Percentiles rank a stretch among this genome's conserved stretches.
Conservation (phyloP, 2,113 vertebrate species). For the Zosterops pallidus region DNA sequence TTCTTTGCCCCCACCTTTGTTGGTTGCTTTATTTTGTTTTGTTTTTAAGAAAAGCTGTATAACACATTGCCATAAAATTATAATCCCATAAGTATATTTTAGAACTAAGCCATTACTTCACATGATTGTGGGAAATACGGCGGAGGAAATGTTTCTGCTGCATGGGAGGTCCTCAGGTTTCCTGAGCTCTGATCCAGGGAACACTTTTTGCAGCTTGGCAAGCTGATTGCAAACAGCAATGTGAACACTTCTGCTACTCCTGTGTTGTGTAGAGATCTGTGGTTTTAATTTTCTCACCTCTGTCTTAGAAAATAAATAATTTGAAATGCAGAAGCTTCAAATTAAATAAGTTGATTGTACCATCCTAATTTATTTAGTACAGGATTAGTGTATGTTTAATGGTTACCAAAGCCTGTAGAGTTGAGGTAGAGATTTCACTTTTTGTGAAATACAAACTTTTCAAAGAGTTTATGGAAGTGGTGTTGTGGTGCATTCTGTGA, state of each 20-base stretch:
- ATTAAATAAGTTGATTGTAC: neutral
- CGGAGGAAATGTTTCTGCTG: neutral
- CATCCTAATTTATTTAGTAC: neutral
- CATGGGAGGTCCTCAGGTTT: fast-evolving
- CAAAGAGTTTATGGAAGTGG: neutral
- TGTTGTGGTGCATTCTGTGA: neutral
- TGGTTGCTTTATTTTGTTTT: neutral
- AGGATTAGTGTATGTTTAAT: neutral
- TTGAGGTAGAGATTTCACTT: neutral
- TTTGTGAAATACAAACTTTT: neutral
- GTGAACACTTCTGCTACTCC: neutral
- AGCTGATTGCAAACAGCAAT: neutral
- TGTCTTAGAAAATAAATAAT: neutral
- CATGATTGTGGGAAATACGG: neutral
- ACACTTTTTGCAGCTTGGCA: neutral
- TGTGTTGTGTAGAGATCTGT: neutral
- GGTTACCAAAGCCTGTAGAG: neutral
- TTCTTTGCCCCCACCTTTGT: neutral
- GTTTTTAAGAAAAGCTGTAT: neutral
- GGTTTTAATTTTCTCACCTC: neutral
- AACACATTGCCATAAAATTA: neutral
- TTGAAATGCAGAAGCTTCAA: neutral
- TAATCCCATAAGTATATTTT: neutral
- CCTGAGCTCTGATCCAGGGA: neutral
- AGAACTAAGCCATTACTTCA: neutral